A percentile compares a stretch with the other conserved stretches of the same genome.
Conservation (phyloP, 1,140 invertebrate genomes). For the Yoshiicerus persimilis region DNA sequence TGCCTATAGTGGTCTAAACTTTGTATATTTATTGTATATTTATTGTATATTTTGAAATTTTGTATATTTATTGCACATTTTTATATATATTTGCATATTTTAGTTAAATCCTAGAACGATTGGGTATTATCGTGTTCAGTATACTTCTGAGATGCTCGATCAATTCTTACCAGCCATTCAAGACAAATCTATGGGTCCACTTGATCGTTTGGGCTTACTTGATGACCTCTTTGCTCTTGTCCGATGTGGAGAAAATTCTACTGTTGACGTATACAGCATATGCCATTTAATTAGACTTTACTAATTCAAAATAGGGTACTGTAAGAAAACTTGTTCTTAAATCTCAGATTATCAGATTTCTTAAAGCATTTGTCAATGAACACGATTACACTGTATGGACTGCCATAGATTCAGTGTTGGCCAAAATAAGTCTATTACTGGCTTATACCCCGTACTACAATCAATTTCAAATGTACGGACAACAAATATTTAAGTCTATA, state of each 20-base stretch:
- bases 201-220: slow-evolving; percentile 85
- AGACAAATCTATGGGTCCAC: slow-evolving; percentile 73
- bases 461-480: slow-evolving; percentile 69
- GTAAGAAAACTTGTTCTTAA: too few species aligned
- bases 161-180: slow-evolving; percentile 76
- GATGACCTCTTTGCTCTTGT: slow-evolving; percentile 92
- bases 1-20: too few species aligned
- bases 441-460: background rate
- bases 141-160: slow-evolving; percentile 75
- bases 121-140: slow-evolving; percentile 84
- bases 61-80: too few species aligned
- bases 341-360: background rate
- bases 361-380: background rate
- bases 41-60: too few species aligned
- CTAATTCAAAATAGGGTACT: too few species aligned
- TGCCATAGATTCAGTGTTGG: background rate
- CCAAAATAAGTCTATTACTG: background rate
- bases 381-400: slow-evolving; percentile 6
- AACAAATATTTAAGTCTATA: slow-evolving; percentile 69
- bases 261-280: slow-evolving; percentile 51
- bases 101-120: slow-evolving; percentile 80
- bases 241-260: slow-evolving; percentile 76
- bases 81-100: slow-evolving; percentile 74
- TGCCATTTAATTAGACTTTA: too few species aligned
- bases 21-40: too few species aligned